Evolutionary conservation across 2,888 invertebrate species (phyloP), one percentile per base, ranked within the genome.

Genomic region (Synergus laeviventris): DNA sequence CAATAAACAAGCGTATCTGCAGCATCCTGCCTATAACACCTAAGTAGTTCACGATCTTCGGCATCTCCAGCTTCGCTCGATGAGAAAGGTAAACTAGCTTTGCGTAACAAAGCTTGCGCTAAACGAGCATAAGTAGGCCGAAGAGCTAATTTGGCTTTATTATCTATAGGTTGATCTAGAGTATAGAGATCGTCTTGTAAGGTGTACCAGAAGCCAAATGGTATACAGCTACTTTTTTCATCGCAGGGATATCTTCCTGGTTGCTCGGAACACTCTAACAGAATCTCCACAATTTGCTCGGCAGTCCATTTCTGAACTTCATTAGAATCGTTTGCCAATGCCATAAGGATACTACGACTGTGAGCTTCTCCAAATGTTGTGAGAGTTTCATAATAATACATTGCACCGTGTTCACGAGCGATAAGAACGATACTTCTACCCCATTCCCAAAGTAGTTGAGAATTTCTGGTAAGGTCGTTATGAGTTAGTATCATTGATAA

Each of bases 201-300:
- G 76, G 96, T 94, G 89, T 97, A 98, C 98, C 98, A 98, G 91
- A 98, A 97, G 3, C 96, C 96, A 91, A 98, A 95, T 0, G 97
- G 94, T 81, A 97, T 93, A 78, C 95, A 96, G 87, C 97, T 98
- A 80, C 96, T 94, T 0, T 94, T 95, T 91, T 98, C 98, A 87
- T 98, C 96, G 4, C 95, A 93, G 0, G 98, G 98, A 91, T 96
- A 98, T 82, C 95, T 94, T 0, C 98, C 98, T 11, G 95, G 94
- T 81, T 95, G 94, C 79, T 95, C 95, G 61, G 97, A 96, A 86
- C 97, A 97, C 76, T 94, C 94, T 74, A 98, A 91, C 79, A 97
- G 92, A 76, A 96, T 92, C 79, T 94, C 93, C 0, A 98, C 93
- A 61, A 97, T 89, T 77, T 94, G 92, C 87, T 93, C 91, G 54